Base-by-base conservation (phyloP, 1,140 invertebrate genomes). In the Maconellicoccus hirsutus region DNA sequence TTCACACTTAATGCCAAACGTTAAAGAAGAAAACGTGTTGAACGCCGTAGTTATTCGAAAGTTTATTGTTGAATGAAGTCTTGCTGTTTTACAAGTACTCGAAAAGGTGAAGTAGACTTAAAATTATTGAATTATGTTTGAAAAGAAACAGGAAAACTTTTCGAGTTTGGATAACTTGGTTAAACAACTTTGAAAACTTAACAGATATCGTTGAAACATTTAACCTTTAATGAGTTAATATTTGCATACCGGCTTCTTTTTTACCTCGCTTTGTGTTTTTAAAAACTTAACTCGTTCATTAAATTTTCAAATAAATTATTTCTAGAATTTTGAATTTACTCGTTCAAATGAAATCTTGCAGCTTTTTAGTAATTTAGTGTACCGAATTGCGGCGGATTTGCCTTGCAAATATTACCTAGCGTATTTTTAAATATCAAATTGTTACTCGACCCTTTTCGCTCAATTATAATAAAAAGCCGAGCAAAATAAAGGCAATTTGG, bases 171-270 rank as follows among this genome's bases (percentile, higher is more conserved):
- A 52, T 19, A 52, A 52, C 42, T 52, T 52, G 42, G 42, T 52
- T 52, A 52, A 52, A 52, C 42, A 52, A 52, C 42, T 52, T 52
- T 52, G 42, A 52, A 52, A 52, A 52, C 42, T 52, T 52, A 52
- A 52, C 42, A 52, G 42, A 52, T 52, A 52, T 52, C 42, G 42
- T 19, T 52, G 42, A 52, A 52, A 19, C 42, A 52, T 19, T 52
- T 52, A 52, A 52, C 42, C 42, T 52, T 52, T 52, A 52, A 52
- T 52, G 42, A 52, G 42, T 52, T 52, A 52, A 52, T 52, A 52
- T 52, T 52, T 52, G 42, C 42, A 52, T 52, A 52, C 42, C n/a
- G 42, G 4, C 29, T 52, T 52, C 42, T 52, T 52, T 52, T 52
- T 16, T 19, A 8, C 16, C 3, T 14, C 16, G 42, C 42, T 52